Conservation (phyloP, 2,113 vertebrate species). For the Cavia porcellus region DNA sequence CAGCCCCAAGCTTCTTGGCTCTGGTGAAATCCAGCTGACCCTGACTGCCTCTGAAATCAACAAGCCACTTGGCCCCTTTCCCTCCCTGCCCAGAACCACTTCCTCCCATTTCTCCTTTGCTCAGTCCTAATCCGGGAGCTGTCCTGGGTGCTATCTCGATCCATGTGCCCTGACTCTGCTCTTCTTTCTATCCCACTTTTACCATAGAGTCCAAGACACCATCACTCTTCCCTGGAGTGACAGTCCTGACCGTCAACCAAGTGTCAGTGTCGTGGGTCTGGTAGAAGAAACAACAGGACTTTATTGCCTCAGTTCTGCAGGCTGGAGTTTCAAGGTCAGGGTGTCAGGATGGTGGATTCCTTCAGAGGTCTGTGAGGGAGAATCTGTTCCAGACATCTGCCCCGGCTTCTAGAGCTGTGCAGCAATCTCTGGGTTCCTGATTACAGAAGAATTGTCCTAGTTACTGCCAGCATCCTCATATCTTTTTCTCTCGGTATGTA, state of each 20-base stretch:
- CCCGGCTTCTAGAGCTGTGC: neutral
- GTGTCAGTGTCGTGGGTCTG: fast-evolving
- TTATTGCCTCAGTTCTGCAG: neutral
- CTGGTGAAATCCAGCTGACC: neutral
- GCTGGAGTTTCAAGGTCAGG: neutral
- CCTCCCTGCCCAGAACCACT: fast-evolving
- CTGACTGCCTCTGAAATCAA: neutral
- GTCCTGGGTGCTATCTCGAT: neutral
- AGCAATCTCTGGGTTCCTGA: neutral
- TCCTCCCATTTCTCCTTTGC: neutral
- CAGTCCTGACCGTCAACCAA: too few species aligned
- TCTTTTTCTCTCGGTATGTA: neutral
- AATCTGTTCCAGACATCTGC: neutral
- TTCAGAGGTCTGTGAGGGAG: neutral
- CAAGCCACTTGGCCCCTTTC: fast-evolving
- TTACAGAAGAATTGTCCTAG: neutral
- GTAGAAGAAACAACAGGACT: neutral
- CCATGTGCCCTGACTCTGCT: neutral
- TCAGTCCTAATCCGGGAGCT: neutral
- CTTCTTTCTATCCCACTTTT: too few species aligned
- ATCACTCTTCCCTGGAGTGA: fast-evolving
- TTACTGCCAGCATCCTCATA: too few species aligned
- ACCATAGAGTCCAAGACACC: fast-evolving
- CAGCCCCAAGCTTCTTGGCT: fast-evolving
- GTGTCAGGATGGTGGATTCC: neutral